A percentile compares a stretch with the other conserved stretches of the same genome.
Evolutionary conservation across 2,888 invertebrate genomes (phyloP).

Genomic region (Aphodius sticticus): DNA sequence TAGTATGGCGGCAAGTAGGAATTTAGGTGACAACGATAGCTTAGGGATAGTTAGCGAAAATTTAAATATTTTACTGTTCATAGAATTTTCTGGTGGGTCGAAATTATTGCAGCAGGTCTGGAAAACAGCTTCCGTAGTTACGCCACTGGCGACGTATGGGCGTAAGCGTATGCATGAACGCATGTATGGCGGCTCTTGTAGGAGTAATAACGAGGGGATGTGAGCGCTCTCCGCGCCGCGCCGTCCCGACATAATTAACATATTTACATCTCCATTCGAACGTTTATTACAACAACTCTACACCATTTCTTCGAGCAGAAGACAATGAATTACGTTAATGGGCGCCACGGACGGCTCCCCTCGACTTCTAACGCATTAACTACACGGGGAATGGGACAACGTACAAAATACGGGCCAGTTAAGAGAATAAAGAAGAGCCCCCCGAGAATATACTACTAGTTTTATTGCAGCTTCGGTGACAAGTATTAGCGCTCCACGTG

Average conservation of each 20-base stretch:
- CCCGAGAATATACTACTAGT: slow-evolving; percentile 55
- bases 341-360: slow-evolving; percentile 54
- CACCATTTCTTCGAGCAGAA: slow-evolving; percentile 48
- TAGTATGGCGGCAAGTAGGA: no score
- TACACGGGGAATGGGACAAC: slow-evolving; percentile 58
- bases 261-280: slow-evolving; percentile 45
- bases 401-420: slow-evolving; percentile 59
- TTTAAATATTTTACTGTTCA: no score
- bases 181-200: not conserved
- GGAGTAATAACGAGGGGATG: not conserved
- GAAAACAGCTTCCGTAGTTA: not conserved
- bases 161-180: not conserved
- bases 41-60: no score
- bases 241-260: slow-evolving; percentile 38
- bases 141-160: not conserved
- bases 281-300: slow-evolving; percentile 43
- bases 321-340: slow-evolving; percentile 61
- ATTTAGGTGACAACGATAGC: no score
- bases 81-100: no score
- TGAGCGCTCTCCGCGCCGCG: not conserved
- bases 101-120: not conserved
- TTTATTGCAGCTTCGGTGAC: slow-evolving; percentile 57
- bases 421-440: slow-evolving; percentile 58
- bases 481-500: slow-evolving; percentile 58
- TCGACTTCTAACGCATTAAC: slow-evolving; percentile 57